A percentile compares a stretch with the other conserved stretches of the same genome.
These are phyloP conservation scores for Cyanoliseus patagonus DNA, from an alignment of 2,113 vertebrate genomes.

Conservation along the genomic window DNA sequence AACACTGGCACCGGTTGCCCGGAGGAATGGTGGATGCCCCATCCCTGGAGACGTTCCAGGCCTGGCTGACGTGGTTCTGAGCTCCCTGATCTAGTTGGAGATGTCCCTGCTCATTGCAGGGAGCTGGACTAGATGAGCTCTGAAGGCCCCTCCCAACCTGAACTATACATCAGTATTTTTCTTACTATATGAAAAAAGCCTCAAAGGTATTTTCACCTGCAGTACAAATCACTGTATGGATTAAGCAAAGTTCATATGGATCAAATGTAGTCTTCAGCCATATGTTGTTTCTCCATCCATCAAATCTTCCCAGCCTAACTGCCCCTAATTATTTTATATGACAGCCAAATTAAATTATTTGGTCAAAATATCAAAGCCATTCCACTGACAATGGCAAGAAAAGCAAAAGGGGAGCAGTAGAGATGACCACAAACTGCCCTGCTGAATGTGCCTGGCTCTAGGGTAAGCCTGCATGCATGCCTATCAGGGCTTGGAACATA, in stretches of 20 bases:
- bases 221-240: accelerated
- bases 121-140: neutral
- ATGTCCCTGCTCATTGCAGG: neutral
- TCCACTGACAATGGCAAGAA: neutral
- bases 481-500: neutral
- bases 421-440: neutral
- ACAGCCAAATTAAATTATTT: neutral
- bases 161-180: neutral
- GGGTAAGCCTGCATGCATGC: accelerated
- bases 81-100: neutral
- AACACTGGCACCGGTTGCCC: neutral
- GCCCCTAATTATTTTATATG: neutral
- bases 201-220: neutral
- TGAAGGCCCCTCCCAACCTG: neutral
- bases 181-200: neutral
- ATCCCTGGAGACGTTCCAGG: neutral
- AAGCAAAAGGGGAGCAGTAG: neutral
- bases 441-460: neutral
- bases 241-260: neutral
- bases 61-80: neutral
- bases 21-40: neutral
- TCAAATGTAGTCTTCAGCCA: neutral
- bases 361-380: neutral
- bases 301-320: neutral
- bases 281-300: neutral